Conservation (phyloP, 2,888 invertebrate genomes). For the Cheilosia impressa region DNA sequence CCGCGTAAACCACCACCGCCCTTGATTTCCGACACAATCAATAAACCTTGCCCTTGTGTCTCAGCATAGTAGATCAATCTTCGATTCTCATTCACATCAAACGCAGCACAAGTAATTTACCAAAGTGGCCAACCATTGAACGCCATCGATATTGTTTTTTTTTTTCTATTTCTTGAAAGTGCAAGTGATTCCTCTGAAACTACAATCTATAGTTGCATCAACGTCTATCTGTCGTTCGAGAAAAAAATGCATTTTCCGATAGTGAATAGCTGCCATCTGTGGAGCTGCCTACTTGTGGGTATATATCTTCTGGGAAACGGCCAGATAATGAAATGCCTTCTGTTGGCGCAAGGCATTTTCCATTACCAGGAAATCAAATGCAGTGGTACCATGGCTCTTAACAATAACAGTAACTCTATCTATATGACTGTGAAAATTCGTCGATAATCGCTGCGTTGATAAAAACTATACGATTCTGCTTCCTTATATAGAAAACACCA, state of each 20-base stretch:
- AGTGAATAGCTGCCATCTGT: neutral
- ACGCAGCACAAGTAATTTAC: conserved; percentile 27
- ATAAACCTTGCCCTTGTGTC: conserved; percentile 15
- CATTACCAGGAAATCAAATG: conserved; percentile 33
- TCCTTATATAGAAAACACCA: neutral
- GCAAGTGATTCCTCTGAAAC: neutral
- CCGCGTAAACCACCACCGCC: conserved; percentile 8
- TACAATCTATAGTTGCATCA: neutral
- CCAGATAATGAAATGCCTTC: conserved; percentile 1
- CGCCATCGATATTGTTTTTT: neutral
- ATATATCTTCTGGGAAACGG: conserved; percentile 6
- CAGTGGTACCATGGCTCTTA: conserved; percentile 4
- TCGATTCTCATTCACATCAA: conserved; percentile 16
- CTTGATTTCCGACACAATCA: conserved; percentile 1
- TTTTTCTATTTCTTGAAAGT: neutral
- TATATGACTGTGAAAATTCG: neutral
- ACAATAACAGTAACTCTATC: neutral
- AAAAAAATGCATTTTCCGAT: neutral
- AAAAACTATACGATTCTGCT: neutral
- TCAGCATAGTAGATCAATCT: neutral
- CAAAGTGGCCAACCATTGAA: conserved; percentile 19
- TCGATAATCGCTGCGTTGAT: neutral
- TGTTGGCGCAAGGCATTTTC: neutral
- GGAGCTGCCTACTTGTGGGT: too few species aligned
- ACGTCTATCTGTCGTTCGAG: neutral